A percentile compares a stretch with the other conserved stretches of the same genome.
Conservation (phyloP, 92 coral and sea anemone genomes). For the Palythoa caribaeorum region DNA sequence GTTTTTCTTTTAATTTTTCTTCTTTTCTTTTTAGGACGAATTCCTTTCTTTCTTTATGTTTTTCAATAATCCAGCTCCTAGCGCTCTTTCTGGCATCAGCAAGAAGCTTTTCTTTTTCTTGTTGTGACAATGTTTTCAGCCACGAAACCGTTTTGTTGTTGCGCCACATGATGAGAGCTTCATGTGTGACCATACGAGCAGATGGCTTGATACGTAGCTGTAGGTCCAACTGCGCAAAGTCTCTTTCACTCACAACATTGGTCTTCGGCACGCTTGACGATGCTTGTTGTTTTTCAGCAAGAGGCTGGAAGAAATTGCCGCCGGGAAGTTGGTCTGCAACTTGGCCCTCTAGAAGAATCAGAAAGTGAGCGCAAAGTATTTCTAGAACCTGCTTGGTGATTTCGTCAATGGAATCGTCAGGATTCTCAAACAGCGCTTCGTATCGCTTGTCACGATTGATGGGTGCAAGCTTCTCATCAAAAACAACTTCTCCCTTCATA, state of each 20-base stretch:
- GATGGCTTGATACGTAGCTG: slow-evolving; percentile 18
- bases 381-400: background rate
- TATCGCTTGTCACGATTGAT: slow-evolving; percentile 5
- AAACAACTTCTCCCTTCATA: background rate
- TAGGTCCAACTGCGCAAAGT: slow-evolving; percentile 3
- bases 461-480: slow-evolving; percentile 23
- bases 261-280: slow-evolving; percentile 5
- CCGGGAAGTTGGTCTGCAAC: slow-evolving; percentile 9
- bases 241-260: slow-evolving; percentile 27
- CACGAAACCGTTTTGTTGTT: slow-evolving; percentile 8
- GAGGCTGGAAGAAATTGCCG: background rate
- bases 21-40: background rate
- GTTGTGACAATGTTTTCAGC: background rate
- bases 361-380: slow-evolving; percentile 4
- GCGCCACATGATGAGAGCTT: background rate
- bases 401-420: background rate
- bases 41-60: background rate
- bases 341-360: slow-evolving; percentile 5
- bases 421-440: slow-evolving; percentile 2
- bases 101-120: background rate
- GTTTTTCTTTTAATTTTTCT: background rate
- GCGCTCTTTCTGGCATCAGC: slow-evolving; percentile 4
- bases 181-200: slow-evolving; percentile 15
- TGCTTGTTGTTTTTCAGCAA: background rate
- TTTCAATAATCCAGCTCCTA: slow-evolving; percentile 2